Conservation (phyloP, 2,888 invertebrate species). For the Blastobasis adustella region DNA sequence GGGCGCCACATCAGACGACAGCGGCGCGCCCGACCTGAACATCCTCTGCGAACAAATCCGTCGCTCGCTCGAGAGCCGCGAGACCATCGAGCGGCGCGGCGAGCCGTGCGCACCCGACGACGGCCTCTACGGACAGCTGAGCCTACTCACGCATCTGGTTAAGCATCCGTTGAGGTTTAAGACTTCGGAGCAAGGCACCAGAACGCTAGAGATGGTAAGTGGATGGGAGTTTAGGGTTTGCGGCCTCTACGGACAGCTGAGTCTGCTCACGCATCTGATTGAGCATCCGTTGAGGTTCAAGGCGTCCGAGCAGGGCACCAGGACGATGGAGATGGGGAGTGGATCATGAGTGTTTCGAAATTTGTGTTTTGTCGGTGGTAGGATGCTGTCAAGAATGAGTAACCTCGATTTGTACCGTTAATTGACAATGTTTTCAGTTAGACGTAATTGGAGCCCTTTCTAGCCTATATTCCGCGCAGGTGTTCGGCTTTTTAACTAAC, state of each 20-base stretch:
- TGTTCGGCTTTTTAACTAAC: too few species aligned
- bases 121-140: slow-evolving; percentile 90
- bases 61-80: slow-evolving; percentile 83
- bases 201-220: slow-evolving; percentile 77
- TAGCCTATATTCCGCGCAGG: too few species aligned
- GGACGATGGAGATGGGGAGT: slow-evolving; percentile 77
- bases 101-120: slow-evolving; percentile 90
- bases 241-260: slow-evolving; percentile 88
- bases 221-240: too few species aligned
- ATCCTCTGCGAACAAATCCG: slow-evolving; percentile 83
- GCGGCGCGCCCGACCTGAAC: slow-evolving; percentile 77
- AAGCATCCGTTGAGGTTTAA: slow-evolving; percentile 93
- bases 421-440: too few species aligned
- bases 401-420: too few species aligned
- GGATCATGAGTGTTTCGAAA: too few species aligned
- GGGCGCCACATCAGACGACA: slow-evolving; percentile 63
- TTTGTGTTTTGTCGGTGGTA: too few species aligned
- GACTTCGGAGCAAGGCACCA: slow-evolving; percentile 82
- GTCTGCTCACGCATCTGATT: slow-evolving; percentile 88
- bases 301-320: slow-evolving; percentile 82
- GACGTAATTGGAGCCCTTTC: too few species aligned
- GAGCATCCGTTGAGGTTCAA: slow-evolving; percentile 93
- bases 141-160: slow-evolving; percentile 88
- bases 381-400: too few species aligned
- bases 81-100: slow-evolving; percentile 88